Conservation (phyloP, 1,140 invertebrate genomes). For the Pentalonia nigronervosa region DNA sequence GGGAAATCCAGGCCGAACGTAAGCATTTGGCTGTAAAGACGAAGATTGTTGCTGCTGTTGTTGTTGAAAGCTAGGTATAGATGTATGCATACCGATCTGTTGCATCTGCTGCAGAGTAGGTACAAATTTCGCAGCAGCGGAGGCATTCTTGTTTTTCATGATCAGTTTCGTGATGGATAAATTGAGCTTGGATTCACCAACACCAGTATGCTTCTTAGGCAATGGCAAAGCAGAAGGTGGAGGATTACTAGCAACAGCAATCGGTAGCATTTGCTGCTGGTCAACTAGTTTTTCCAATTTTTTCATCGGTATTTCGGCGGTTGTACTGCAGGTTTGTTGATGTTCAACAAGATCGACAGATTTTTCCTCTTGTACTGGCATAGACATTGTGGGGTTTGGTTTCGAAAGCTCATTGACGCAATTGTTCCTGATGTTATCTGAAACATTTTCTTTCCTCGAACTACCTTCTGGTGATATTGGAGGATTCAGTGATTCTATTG, state of each 20-base stretch:
- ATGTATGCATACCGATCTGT: conserved; percentile 53
- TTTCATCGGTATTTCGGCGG: conserved; percentile 59
- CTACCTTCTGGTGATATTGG: conserved; percentile 40
- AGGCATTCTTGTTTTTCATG: conserved; percentile 44
- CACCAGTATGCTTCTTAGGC: background rate
- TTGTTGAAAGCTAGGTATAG: conserved; percentile 34
- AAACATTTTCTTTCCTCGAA: conserved; percentile 48
- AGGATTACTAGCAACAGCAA: background rate
- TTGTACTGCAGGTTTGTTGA: background rate
- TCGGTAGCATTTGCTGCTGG: background rate
- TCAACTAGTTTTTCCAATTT: conserved; percentile 47
- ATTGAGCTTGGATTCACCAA: conserved; percentile 46
- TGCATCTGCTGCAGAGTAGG: conserved; percentile 48
- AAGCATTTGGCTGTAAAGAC: background rate
- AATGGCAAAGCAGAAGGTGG: background rate
- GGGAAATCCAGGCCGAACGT: background rate
- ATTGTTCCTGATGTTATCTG: conserved; percentile 33
- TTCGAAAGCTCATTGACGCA: background rate
- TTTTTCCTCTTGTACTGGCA: background rate
- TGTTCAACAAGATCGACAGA: background rate
- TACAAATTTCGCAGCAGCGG: conserved; percentile 22
- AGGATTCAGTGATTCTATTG: background rate
- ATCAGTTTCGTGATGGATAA: conserved; percentile 24
- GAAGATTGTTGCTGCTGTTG: background rate
- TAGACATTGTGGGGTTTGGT: background rate